phyloP scores from a whole-genome alignment of 2,888 invertebrate species.

The Listrodromus nycthemerus region DNA sequence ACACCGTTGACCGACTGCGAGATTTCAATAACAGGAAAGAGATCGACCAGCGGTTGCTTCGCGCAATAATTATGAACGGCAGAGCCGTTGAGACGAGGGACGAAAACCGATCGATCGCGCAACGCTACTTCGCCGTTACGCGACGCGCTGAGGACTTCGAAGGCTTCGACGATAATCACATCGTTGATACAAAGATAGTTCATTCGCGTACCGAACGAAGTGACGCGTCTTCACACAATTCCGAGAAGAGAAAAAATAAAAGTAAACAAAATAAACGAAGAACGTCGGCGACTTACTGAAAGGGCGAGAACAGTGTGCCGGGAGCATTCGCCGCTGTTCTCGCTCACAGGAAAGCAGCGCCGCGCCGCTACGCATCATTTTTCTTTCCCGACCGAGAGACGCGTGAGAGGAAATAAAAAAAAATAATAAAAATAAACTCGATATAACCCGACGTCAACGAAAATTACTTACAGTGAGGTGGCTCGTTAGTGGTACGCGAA shows the following conservation, averaged over 20 bases:
- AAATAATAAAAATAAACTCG: too few relatives aligned
- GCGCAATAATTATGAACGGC: background rate
- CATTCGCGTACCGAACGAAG: background rate
- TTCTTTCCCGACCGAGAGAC: background rate
- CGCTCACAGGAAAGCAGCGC: background rate
- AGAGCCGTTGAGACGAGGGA: background rate
- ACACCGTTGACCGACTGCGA: background rate
- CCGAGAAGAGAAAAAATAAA: too few relatives aligned
- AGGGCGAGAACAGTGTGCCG: background rate
- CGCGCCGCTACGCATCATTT: background rate
- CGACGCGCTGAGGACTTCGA: background rate
- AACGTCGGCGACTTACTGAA: background rate
- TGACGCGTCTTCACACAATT: background rate
- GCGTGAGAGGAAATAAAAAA: background rate
- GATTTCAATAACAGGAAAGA: background rate
- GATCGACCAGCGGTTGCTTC: background rate
- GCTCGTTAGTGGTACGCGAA: background rate
- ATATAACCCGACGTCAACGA: background rate
- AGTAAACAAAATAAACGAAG: background rate
- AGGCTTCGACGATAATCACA: background rate
- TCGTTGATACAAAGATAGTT: background rate
- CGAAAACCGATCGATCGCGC: slow-evolving; percentile 23
- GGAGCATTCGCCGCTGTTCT: background rate
- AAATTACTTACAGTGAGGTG: background rate
- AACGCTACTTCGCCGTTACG: background rate